Conservation (phyloP, 2,888 invertebrate genomes). For the Papilio protenor region DNA sequence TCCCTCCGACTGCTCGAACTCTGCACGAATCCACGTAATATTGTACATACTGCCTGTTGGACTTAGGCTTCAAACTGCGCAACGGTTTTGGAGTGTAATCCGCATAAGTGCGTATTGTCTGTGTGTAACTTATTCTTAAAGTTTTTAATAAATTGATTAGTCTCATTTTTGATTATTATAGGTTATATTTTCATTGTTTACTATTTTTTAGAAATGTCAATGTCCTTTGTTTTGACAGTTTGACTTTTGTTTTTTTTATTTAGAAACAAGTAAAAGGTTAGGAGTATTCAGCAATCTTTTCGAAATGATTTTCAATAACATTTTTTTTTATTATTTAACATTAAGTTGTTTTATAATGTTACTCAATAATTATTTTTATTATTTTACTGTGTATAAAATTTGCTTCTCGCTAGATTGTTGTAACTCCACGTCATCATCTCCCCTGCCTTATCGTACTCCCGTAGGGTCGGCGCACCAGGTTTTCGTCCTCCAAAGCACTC, state of each 20-base stretch:
- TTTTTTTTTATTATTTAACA: no score
- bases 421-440: no score
- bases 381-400: no score
- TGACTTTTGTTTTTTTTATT: neutral
- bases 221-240: slow-evolving; percentile 30
- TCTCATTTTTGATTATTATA: slow-evolving; percentile 45
- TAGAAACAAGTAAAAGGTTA: neutral
- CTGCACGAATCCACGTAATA: slow-evolving; percentile 89
- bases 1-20: slow-evolving; percentile 90
- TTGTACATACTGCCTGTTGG: slow-evolving; percentile 71
- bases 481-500: no score
- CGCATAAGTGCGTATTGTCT: slow-evolving; percentile 55
- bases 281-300: neutral
- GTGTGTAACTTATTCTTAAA: slow-evolving; percentile 44
- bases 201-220: slow-evolving; percentile 25
- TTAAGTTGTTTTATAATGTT: no score
- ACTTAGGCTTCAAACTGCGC: slow-evolving; percentile 74
- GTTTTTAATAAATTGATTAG: slow-evolving; percentile 45
- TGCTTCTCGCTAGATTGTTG: no score
- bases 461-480: no score
- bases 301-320: no score
- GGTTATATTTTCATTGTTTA: slow-evolving; percentile 41
- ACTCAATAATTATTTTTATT: no score
- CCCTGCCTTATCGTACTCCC: no score
- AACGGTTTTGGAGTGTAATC: slow-evolving; percentile 67